Evolutionary conservation across 2,797 vertebrate genomes (phyloP), one percentile per base, ranked within the genome.

Genomic region (Acrossocheilus wenchowensis): DNA sequence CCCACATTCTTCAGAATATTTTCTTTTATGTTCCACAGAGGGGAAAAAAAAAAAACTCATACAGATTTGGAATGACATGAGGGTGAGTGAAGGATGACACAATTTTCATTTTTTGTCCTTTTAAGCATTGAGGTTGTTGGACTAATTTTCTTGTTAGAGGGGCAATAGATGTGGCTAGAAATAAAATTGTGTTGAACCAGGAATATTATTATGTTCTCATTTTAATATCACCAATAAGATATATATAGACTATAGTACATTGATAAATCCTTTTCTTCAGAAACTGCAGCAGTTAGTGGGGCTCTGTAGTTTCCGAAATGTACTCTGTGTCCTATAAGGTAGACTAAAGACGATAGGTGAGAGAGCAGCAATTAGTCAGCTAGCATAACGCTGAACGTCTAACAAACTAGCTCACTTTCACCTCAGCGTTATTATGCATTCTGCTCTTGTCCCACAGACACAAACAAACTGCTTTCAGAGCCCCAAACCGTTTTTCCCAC

Each of bases 401-500:
- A 60, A 60, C 52, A 73, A 83, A 43, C 1, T 0, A 83, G 36
- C 45, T 82, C 68, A 45, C 36, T 72, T 73, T 73, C 23, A 39
- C 39, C 77, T 60, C 30, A n/a, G 41, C 17, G 8, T 82, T 71
- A 54, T 54, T 82, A 81, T 52, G 71, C 30, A 73, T 73, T 60
- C 54, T n/a, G 39, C 39, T 6, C 36, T 73, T 9, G 4, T 54
- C 80, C 66, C 39, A 45, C 45, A 39, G 45, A 81, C 45, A 52
- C 64, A 83, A 75, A 74, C 50, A 23, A 26, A 43, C 50, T 60
- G 45, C 39, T 23, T 83, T 64, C 19, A 64, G 41, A 64, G 19
- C n/a, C 71, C 10, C 34, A 64, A 64, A 45, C 30, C n/a, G 1
- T 45, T 83, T 81, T 45, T 9, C n/a, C 26, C 54, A 0, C n/a